phyloP scores from a whole-genome alignment of 2,797 vertebrate genomes.

The Kryptopterus vitreolus region DNA sequence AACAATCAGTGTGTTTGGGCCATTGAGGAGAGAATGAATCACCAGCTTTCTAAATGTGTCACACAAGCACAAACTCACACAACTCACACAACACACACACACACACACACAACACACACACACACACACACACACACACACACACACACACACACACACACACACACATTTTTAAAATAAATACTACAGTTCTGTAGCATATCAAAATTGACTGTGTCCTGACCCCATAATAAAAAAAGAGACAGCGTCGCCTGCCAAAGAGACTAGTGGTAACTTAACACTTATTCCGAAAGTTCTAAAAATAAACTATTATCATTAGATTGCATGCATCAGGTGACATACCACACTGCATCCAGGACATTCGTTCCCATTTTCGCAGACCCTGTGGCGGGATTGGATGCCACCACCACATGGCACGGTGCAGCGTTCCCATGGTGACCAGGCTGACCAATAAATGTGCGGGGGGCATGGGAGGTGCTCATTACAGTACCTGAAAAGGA shows the following conservation, averaged over 20 bases:
- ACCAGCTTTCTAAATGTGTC: background rate
- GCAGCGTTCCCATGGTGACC: slow-evolving; percentile 95
- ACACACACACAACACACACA: background rate
- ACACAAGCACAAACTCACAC: too few species aligned
- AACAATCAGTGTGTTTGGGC: too few species aligned
- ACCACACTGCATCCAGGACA: slow-evolving; percentile 91
- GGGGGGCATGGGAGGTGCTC: slow-evolving; percentile 93
- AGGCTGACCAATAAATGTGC: slow-evolving; percentile 93
- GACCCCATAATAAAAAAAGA: background rate
- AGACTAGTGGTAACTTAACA: background rate
- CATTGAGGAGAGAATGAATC: background rate
- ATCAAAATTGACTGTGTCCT: background rate
- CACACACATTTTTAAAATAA: background rate
- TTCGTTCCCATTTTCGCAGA: slow-evolving; percentile 92
- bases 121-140: background rate
- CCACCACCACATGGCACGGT: slow-evolving; percentile 92
- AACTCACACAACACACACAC: background rate
- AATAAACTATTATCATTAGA: background rate
- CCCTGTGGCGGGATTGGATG: slow-evolving; percentile 88
- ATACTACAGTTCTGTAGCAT: background rate
- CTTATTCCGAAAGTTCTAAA: background rate
- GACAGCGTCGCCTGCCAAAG: background rate
- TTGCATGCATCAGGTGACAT: slow-evolving; percentile 52
- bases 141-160: background rate
- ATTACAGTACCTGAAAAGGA: slow-evolving; percentile 88